These are phyloP conservation scores for Galendromus occidentalis DNA, from an alignment of 1,140 invertebrate species.

Conservation along the genomic window DNA sequence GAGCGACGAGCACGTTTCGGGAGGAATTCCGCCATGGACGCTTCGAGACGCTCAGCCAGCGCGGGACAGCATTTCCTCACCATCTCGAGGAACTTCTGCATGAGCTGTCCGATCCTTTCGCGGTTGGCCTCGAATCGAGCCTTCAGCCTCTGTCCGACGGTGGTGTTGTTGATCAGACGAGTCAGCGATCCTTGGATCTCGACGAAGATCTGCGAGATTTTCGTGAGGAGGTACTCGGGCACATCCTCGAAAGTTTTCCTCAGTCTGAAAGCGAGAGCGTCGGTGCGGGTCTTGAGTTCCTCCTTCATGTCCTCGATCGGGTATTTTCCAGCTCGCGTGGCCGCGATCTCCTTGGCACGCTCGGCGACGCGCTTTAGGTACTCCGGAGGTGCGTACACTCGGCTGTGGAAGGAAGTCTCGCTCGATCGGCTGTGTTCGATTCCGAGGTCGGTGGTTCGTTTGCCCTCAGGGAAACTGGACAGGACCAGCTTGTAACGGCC, in stretches of 20 bases:
- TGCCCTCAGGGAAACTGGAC: slow-evolving; percentile 1
- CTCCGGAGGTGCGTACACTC: not conserved
- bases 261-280: not conserved
- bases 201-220: not conserved
- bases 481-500: slow-evolving; percentile 1
- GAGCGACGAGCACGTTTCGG: not conserved
- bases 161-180: slow-evolving; percentile 5
- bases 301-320: not conserved
- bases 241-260: not conserved
- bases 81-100: not conserved
- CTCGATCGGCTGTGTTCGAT: slow-evolving; percentile 3
- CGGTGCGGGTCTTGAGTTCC: not conserved
- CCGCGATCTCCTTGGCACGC: not conserved
- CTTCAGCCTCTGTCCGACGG: not conserved
- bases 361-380: not conserved
- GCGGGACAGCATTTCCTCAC: not conserved
- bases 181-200: not conserved
- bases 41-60: not conserved
- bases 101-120: not conserved
- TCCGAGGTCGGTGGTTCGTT: not conserved
- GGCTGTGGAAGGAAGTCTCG: slow-evolving; percentile 3
- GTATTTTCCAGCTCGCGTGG: not conserved
- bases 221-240: not conserved
- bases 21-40: not conserved
- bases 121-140: not conserved